Percentiles rank a stretch among this genome's conserved stretches.
phyloP scores from a whole-genome alignment of 2,797 vertebrate species.

The Sphaeramia orbicularis region DNA sequence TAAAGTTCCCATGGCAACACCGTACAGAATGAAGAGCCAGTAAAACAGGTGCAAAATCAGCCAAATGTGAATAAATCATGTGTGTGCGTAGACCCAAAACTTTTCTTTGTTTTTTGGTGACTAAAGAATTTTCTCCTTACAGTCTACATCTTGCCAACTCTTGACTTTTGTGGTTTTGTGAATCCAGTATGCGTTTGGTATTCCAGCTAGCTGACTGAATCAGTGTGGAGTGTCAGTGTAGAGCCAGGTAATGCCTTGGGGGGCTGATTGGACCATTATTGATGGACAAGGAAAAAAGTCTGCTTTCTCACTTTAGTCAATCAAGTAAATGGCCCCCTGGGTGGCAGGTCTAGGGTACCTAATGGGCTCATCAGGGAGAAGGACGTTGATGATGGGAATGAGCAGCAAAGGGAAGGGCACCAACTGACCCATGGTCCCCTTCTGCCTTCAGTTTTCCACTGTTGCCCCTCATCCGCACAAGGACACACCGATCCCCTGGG shows the following conservation, averaged over 20 bases:
- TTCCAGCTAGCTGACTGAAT: conserved; percentile 57
- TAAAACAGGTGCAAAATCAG: conserved; percentile 6
- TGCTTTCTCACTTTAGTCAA: conserved; percentile 83
- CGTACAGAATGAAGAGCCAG: conserved; percentile 5
- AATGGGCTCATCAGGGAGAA: conserved; percentile 83
- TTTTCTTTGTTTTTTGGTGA: not conserved
- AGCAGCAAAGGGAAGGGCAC: conserved; percentile 47
- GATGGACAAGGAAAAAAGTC: conserved; percentile 78
- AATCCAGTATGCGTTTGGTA: conserved; percentile 42
- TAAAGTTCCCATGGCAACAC: not conserved
- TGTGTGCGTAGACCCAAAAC: conserved; percentile 7
- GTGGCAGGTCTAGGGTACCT: conserved; percentile 76
- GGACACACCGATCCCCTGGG: conserved; percentile 48
- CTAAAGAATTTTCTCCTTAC: no score
- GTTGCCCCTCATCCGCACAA: conserved; percentile 30
- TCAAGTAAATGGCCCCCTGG: conserved; percentile 83
- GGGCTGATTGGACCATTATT: conserved; percentile 85
- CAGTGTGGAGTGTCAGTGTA: conserved; percentile 65
- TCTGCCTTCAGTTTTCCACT: conserved; percentile 35
- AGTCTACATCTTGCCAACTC: no score
- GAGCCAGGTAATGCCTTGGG: conserved; percentile 64
- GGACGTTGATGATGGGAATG: conserved; percentile 65
- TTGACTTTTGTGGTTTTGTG: conserved; percentile 18
- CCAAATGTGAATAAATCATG: conserved; percentile 4
- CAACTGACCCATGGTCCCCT: conserved; percentile 49